These are phyloP conservation scores for Mandrillus leucophaeus DNA, from an alignment of 2,113 vertebrate genomes.

Conservation along the genomic window DNA sequence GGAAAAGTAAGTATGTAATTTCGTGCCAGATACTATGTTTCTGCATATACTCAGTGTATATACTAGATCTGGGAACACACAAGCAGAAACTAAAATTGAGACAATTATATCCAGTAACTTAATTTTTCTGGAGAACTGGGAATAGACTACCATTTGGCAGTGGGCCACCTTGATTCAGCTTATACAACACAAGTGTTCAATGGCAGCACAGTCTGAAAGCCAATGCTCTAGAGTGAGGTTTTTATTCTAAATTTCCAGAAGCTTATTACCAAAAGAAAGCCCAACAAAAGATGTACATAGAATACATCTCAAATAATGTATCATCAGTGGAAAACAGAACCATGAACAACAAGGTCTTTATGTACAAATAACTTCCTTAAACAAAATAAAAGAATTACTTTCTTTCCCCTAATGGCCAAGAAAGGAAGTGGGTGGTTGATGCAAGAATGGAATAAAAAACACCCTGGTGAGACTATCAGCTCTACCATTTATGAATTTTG, in stretches of 20 bases:
- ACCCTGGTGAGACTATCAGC: not conserved
- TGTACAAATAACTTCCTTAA: not conserved
- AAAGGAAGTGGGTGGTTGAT: not conserved
- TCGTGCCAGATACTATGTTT: not conserved
- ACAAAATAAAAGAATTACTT: slow-evolving; percentile 1
- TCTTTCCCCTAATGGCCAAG: not conserved
- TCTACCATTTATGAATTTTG: not conserved
- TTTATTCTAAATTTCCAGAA: slow-evolving; percentile 29
- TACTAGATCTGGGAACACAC: not conserved
- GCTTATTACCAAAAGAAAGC: not conserved
- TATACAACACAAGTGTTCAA: not conserved
- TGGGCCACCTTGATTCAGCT: not conserved
- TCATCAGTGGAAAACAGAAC: slow-evolving; percentile 19
- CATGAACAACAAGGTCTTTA: not conserved
- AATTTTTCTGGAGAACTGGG: not conserved
- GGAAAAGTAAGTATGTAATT: not conserved
- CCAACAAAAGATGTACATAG: not conserved
- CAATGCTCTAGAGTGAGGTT: not conserved
- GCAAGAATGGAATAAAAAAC: not conserved
- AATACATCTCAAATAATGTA: not conserved
- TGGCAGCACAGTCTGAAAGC: not conserved
- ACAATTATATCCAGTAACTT: not conserved
- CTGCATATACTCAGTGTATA: not conserved
- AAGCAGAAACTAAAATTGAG: slow-evolving; percentile 16
- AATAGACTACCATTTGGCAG: not conserved